Base-by-base conservation (phyloP, 2,113 vertebrate genomes). In the Lepisosteus osseus region DNA sequence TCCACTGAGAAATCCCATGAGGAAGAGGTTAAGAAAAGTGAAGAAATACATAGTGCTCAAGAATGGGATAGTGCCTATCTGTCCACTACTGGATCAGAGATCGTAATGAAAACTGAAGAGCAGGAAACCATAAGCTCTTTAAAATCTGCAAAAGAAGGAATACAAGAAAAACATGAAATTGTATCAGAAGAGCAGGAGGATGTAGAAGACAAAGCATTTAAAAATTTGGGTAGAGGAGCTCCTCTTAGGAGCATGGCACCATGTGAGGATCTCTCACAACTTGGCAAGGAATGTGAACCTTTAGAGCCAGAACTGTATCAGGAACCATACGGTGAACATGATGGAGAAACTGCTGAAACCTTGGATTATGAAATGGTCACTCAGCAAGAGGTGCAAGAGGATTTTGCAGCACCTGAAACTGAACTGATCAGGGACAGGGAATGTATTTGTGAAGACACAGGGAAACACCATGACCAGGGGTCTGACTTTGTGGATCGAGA, bases 311-410 rank as follows among this genome's bases (percentile, higher is more conserved):
- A 74, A 55, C 72, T 63, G 14, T 65, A 55, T 67, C 67, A 76
- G 12, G 71, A 81, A 40, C 74, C 76, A 13, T 72, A 57, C 29
- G 13, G 8, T 71, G 43, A 77, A 12, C n/a, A 64, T 77, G 83
- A 80, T 65, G 92, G 92, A 65, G 88, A 89, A 61, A 79, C 89
- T 0, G 76, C 79, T 4, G 93, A 94, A 67, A 91, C 92, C 47
- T 77, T 90, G 56, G 91, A 84, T 72, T 96, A 93, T 73, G 95
- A 96, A 71, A 78, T 94, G 4, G 89, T 95, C 78, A 86, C 81
- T 3, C 82, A 88, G 78, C 85, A 93, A 77, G 94, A 95, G 47
- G 76, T 90, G 15, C 84, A 84, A 76, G 89, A 89, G 78, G 92
- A 79, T 72, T 76, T 78, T 29, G 74, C 81, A 56, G 73, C 83